Evolutionary conservation across 2,797 vertebrate genomes (phyloP).

Genomic region (Poecilia velifera): DNA sequence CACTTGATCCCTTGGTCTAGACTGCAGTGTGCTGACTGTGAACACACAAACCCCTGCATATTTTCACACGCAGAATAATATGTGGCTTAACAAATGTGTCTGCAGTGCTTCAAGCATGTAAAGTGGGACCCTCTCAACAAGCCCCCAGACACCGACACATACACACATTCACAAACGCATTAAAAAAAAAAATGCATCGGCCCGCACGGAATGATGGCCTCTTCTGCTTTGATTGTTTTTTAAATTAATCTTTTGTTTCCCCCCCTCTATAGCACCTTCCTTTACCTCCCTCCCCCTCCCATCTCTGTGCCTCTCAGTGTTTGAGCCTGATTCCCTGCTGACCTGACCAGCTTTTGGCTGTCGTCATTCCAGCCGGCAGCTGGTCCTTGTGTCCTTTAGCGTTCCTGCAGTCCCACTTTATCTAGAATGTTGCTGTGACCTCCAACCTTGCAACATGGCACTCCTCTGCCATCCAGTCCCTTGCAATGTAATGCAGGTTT

Average conservation of each 20-base stretch:
- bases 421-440: slow-evolving; percentile 49
- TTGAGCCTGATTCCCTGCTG: slow-evolving; percentile 60
- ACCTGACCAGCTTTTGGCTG: slow-evolving; percentile 68
- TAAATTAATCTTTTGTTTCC: slow-evolving; percentile 66
- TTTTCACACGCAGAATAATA: slow-evolving; percentile 22
- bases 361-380: slow-evolving; percentile 60
- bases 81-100: slow-evolving; percentile 55
- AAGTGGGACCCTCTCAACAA: slow-evolving; percentile 19
- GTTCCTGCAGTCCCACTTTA: slow-evolving; percentile 45
- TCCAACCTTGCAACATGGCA: slow-evolving; percentile 56
- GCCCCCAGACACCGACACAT: slow-evolving; percentile 9
- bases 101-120: slow-evolving; percentile 57
- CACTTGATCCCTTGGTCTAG: slow-evolving; percentile 75
- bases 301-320: slow-evolving; percentile 13
- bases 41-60: slow-evolving; percentile 32
- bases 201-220: slow-evolving; percentile 22
- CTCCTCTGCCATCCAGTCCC: slow-evolving; percentile 30
- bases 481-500: slow-evolving; percentile 11
- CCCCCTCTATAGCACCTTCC: slow-evolving; percentile 12
- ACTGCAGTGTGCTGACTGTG: slow-evolving; percentile 64
- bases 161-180: slow-evolving; percentile 27
- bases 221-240: slow-evolving; percentile 72
- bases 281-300: slow-evolving; percentile 15
- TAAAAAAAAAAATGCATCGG: slow-evolving; percentile 25
- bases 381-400: slow-evolving; percentile 62